Percentiles rank a stretch among this genome's conserved stretches.
Evolutionary conservation across 2,888 invertebrate genomes (phyloP).

Genomic region (Dasysyrphus albostriatus): DNA sequence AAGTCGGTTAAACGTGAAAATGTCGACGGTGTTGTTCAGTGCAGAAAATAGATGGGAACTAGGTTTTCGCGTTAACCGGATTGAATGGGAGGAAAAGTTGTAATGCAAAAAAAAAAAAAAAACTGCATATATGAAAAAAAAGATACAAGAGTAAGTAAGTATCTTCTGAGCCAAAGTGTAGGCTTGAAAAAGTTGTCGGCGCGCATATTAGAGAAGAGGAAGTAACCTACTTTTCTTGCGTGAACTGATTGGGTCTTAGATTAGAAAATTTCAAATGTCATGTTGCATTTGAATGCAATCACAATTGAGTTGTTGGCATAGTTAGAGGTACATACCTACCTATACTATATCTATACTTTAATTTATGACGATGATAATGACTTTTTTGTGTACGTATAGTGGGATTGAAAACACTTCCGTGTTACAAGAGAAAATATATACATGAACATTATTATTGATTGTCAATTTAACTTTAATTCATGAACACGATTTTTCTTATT

Average conservation of each 20-base stretch:
- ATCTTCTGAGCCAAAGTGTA: slow-evolving; percentile 22
- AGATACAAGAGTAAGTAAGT: slow-evolving; percentile 7
- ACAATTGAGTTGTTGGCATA: slow-evolving; percentile 17
- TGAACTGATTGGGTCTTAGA: slow-evolving; percentile 34
- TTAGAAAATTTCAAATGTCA: slow-evolving; percentile 40
- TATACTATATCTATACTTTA: background rate
- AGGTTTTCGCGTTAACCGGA: slow-evolving; percentile 38
- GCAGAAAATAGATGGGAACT: slow-evolving; percentile 38
- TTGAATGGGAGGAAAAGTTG: slow-evolving; percentile 41
- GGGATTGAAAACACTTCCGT: slow-evolving; percentile 29
- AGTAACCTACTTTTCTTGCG: slow-evolving; percentile 33
- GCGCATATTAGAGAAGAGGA: slow-evolving; percentile 36
- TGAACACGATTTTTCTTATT: too few species aligned
- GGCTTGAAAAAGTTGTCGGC: slow-evolving; percentile 32
- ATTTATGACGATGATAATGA: slow-evolving; percentile 10
- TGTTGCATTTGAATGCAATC: slow-evolving; percentile 27
- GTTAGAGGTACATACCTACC: background rate
- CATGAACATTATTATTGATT: too few species aligned
- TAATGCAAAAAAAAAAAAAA: background rate
- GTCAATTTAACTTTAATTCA: too few species aligned
- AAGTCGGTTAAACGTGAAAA: slow-evolving; percentile 41
- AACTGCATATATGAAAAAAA: background rate
- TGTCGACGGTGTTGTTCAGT: slow-evolving; percentile 14
- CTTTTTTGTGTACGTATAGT: slow-evolving; percentile 3
- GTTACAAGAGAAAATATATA: slow-evolving; percentile 40